Base-by-base conservation (phyloP, 1,140 invertebrate genomes). In the Diachasmimorpha longicaudata region DNA sequence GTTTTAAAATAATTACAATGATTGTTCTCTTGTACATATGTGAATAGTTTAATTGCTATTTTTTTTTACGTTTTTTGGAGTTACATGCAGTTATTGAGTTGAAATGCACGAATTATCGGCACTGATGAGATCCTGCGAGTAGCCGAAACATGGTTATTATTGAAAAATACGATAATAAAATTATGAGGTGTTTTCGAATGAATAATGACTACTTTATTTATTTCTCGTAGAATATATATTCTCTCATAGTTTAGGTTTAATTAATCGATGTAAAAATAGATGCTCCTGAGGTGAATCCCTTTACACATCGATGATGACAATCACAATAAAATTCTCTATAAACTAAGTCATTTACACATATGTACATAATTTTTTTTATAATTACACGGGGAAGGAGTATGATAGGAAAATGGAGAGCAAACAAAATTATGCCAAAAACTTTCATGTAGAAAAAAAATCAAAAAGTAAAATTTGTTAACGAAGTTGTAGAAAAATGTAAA, bases 1-100 rank as follows among this genome's bases (percentile, higher is more conserved):
- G 58, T 82, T 9, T 9, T 81, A 25, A 80, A 70, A 71, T 46
- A 63, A 70, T 48, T 0, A n/a, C 52, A 1, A 37, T 52, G n/a
- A 52, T 9, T 52, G 4, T n/a, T n/a, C 14, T 52, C 1, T 52
- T 52, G 48, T 52, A 52, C 16, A 52, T 52, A 52, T 52, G 48
- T 52, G 48, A 52, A 52, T 52, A 52, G n/a, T 52, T n/a, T 9
- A 52, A 16, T 3, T 13, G 14, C 11, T 3, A 16, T n/a, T 52
- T 52, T 52, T 52, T 52, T 52, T 52, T 52, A 19, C 48, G 14
- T 52, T 16, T 52, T 52, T 19, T 52, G 5, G 4, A 52, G 3
- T 52, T 1, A n/a, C n/a, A n/a, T 52, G 48, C 16, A 4, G 48
- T 42, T 42, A 10, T 42, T 42, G 39, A 31, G 31, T 6, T 31